Conservation (phyloP, 2,797 vertebrate genomes). For the Margarornis squamiger region DNA sequence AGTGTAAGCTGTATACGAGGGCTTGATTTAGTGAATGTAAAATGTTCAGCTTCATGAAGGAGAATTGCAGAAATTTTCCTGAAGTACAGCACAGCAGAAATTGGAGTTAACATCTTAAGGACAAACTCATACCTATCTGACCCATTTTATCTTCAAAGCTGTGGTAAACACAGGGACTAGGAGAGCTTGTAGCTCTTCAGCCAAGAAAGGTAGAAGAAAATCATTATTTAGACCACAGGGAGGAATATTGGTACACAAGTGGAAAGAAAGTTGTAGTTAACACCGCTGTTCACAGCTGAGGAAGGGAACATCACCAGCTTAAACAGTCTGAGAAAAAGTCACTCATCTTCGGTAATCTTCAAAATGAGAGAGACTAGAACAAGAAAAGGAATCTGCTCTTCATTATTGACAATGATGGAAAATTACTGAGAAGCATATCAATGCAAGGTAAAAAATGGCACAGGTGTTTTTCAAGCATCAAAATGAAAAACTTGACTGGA, state of each 20-base stretch:
- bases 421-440: not conserved
- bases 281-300: not conserved
- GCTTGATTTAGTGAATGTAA: not conserved
- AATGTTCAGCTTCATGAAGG: not conserved
- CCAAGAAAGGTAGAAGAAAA: not conserved
- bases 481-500: not conserved
- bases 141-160: not conserved
- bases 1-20: not conserved
- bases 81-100: not conserved
- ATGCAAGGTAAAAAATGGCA: not conserved
- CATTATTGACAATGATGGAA: not conserved
- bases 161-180: not conserved
- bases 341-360: not conserved
- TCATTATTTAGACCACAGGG: not conserved
- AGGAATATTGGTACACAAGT: not conserved
- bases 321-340: not conserved
- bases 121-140: not conserved
- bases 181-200: not conserved
- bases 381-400: not conserved
- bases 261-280: not conserved
- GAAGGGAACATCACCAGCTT: not conserved
- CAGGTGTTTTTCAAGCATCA: not conserved
- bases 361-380: not conserved
- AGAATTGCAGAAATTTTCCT: not conserved
- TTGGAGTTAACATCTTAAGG: not conserved